A percentile compares a stretch with the other conserved stretches of the same genome.
phyloP scores from a whole-genome alignment of 2,888 invertebrate species.

The Athrips mouffetella region DNA sequence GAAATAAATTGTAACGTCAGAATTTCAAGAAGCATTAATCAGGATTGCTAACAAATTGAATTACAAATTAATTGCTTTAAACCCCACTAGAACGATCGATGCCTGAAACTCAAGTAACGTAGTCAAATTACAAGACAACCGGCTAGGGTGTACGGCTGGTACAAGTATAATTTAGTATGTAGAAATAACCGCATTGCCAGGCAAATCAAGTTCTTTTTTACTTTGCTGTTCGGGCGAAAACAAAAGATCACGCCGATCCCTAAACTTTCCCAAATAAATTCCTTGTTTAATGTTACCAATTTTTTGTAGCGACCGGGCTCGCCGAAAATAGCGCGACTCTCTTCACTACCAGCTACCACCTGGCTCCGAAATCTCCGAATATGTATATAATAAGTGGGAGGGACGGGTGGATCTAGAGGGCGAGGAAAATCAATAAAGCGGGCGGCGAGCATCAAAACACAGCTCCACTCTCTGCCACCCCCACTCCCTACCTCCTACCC shows the following conservation, averaged over 20 bases:
- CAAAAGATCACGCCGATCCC: no score
- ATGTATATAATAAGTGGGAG: slow-evolving; percentile 68
- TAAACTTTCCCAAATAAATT: no score
- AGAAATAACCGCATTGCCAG: no score
- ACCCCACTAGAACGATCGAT: background rate
- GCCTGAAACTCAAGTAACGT: background rate
- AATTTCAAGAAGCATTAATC: slow-evolving; percentile 14
- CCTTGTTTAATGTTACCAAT: slow-evolving; percentile 65
- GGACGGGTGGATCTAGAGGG: slow-evolving; percentile 46
- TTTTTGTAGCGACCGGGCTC: slow-evolving; percentile 45
- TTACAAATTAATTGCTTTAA: slow-evolving; percentile 14
- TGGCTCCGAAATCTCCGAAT: slow-evolving; percentile 48
- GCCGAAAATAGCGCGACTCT: slow-evolving; percentile 70
- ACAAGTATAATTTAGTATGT: no score
- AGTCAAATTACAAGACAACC: slow-evolving; percentile 25
- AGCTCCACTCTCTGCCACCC: slow-evolving; percentile 41
- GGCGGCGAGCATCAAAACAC: slow-evolving; percentile 75
- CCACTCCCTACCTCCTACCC: slow-evolving; percentile 33
- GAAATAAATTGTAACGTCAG: slow-evolving; percentile 13
- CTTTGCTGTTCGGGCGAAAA: no score
- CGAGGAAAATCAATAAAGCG: slow-evolving; percentile 75
- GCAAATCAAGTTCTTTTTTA: no score
- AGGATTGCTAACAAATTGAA: slow-evolving; percentile 16
- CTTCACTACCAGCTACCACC: slow-evolving; percentile 55
- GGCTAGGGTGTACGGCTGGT: no score